Base-by-base conservation (phyloP, 2,797 vertebrate genomes). In the Sebastes matsubarae region DNA sequence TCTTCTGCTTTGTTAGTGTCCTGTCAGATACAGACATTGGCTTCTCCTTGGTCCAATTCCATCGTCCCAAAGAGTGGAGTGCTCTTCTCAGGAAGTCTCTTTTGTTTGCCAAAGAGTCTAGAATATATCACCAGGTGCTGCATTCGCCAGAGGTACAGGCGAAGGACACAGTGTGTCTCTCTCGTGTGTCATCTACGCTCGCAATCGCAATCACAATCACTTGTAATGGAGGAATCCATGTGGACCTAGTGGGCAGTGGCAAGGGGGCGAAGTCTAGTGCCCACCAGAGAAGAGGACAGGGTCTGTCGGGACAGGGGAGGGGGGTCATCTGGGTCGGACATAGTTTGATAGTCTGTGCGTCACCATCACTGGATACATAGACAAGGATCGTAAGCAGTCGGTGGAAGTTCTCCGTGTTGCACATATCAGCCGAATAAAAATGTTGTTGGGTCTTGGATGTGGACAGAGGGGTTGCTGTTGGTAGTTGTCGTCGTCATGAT, bases 281-380 rank as follows among this genome's bases (percentile, higher is more conserved):
- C 92, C 81, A 80, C 83, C 84, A 82, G 81, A 91, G 82, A 83
- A 77, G 81, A 85, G 80, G 88, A 66, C 73, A 63, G 79, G 80
- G 57, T 85, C 80, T 77, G 68, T 77, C 64, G 16, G 84, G 82
- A 59, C 52, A 16, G 61, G 65, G 83, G 14, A 61, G 61, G 30
- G 38, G 67, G 61, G 24, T 83, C 66, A 25, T 82, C 73, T 65
- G 69, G 61, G 77, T 95, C 93, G 95, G 93, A 95, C 94, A 94
- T 94, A 95, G 95, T 96, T 96, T 93, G 95, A 96, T 95, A 96
- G 96, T 96, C 97, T 96, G 95, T 96, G 97, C 96, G 95, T 97
- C 96, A 96, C 96, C 96, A 95, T 96, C 87, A 93, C 94, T 95
- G 96, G 94, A 96, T 96, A 94, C 96, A 96, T 94, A 96, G 97